A percentile compares a stretch with the other conserved stretches of the same genome.
These are phyloP conservation scores for Tiliacea aurago DNA, from an alignment of 2,888 invertebrate species.

Conservation along the genomic window DNA sequence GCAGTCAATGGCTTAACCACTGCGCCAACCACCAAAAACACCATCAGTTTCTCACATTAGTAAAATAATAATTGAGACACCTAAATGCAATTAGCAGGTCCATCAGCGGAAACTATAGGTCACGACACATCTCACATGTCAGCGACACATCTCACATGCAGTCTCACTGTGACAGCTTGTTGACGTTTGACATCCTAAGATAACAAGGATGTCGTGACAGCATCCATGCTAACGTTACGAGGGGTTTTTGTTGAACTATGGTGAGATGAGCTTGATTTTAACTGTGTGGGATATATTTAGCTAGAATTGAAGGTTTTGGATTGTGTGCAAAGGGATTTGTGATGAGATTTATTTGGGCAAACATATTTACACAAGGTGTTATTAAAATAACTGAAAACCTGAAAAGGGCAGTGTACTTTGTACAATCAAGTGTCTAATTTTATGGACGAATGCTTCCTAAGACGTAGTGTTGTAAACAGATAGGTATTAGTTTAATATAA, in stretches of 20 bases:
- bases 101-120: slow-evolving; percentile 64
- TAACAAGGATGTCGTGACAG: slow-evolving; percentile 65
- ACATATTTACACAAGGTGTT: background rate
- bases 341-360: too few relatives aligned
- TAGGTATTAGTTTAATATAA: background rate
- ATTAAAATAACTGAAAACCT: background rate
- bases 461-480: background rate
- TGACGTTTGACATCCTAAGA: slow-evolving; percentile 63
- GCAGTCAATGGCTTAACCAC: too few relatives aligned
- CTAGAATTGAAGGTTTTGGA: background rate
- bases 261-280: background rate
- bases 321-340: background rate
- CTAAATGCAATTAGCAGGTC: slow-evolving; percentile 25
- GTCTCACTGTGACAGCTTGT: slow-evolving; percentile 53
- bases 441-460: background rate
- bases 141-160: slow-evolving; percentile 7
- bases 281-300: background rate
- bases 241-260: slow-evolving; percentile 15
- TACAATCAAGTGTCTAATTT: background rate
- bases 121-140: slow-evolving; percentile 54
- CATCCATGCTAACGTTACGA: slow-evolving; percentile 22
- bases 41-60: background rate
- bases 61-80: background rate
- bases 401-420: background rate
- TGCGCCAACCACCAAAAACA: too few relatives aligned